Evolutionary conservation across 2,888 invertebrate genomes (phyloP), one percentile per base, ranked within the genome.

Genomic region (Dolichomitus sp.): DNA sequence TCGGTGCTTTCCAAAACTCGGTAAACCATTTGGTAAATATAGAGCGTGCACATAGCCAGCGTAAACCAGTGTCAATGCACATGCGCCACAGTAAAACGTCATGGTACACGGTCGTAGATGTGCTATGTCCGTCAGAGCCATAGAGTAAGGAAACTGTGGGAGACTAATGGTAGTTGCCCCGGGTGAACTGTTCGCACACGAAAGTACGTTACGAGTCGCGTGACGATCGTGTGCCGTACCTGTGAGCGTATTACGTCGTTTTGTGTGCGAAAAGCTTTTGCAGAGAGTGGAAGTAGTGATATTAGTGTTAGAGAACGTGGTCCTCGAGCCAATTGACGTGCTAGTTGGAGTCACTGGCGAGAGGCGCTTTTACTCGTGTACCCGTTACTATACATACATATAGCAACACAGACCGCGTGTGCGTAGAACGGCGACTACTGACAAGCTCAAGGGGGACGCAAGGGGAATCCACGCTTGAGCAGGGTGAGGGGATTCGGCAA

Each of bases 71-170:
- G 17, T n/a, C 19, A 4, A 68, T 19, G 81, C 69, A 59, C 73
- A 63, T 68, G 73, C 78, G 82, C 78, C 27, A 37, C 65, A 7
- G 30, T 17, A n/a, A 50, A 54, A 57, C 37, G 37, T 68, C 42
- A 73, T 79, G 70, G 57, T 19, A 54, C 75, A 83, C 74, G 72
- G 40, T n/a, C 17, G 42, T 70, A 42, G 82, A 80, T 75, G 66
- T 72, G 74, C 74, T 69, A 80, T 80, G 81, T 72, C 78, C 73
- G 59, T 80, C 83, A 52, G 81, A 80, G 73, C 68, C 80, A 78
- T 78, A 80, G 73, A 72, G 37, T 11, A 42, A 77, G 12, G 37
- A 27, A 33, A n/a, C 33, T 30, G 50, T 33, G 30, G 33, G 66
- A 66, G 30, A 66, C 48, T 19, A 19, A 52, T 52, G 50, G 68